Percentiles rank a stretch among this genome's conserved stretches.
phyloP scores from a whole-genome alignment of 2,797 vertebrate species.

The Distichodus sexfasciatus region DNA sequence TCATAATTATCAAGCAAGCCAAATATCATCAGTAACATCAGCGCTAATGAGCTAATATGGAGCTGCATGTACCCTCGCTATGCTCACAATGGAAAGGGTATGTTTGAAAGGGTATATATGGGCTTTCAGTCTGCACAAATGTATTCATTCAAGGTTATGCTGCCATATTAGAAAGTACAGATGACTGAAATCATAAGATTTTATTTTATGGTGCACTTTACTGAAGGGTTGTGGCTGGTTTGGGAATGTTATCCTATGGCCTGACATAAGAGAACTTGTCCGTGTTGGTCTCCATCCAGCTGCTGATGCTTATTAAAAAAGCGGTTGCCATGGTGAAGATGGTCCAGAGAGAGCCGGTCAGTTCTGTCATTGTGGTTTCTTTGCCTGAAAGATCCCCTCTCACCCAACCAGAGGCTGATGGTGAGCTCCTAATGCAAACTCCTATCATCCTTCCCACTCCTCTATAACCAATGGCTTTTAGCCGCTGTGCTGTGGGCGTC shows the following conservation, averaged over 20 bases:
- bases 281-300: constrained; percentile 6
- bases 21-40: no score
- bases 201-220: neutral
- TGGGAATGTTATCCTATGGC: neutral
- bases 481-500: neutral
- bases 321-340: constrained; percentile 23
- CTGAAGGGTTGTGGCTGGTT: neutral
- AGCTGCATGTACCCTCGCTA: no score
- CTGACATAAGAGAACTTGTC: constrained; percentile 3
- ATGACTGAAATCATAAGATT: no score
- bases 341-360: neutral
- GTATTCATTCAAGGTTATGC: no score
- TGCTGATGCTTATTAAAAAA: constrained; percentile 2
- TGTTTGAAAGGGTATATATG: no score
- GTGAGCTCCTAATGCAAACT: constrained; percentile 51
- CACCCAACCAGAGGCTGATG: neutral
- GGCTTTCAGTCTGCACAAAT: no score
- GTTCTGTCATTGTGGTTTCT: constrained; percentile 5
- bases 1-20: no score
- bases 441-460: neutral
- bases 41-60: no score
- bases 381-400: neutral
- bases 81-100: no score
- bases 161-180: no score
- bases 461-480: constrained; percentile 16